Percentiles rank a stretch among this genome's conserved stretches.
phyloP scores from a whole-genome alignment of 2,888 invertebrate species.

The Aromia moschata region DNA sequence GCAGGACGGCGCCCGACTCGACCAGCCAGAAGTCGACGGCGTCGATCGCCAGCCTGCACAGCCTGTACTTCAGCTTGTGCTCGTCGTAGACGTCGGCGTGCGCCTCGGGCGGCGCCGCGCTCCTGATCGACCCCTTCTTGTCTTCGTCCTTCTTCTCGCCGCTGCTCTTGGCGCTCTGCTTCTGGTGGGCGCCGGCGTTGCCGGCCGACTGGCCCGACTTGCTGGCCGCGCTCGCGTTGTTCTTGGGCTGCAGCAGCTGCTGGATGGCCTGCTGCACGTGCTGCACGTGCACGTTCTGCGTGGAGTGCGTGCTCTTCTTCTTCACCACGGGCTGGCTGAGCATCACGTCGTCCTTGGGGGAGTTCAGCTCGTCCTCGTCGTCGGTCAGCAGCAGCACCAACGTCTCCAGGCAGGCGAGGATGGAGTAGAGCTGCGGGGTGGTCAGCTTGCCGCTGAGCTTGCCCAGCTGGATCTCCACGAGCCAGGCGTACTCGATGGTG shows the following conservation, averaged over 20 bases:
- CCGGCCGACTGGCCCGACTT: slow-evolving; percentile 39
- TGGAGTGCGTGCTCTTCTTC: slow-evolving; percentile 50
- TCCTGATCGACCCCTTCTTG: slow-evolving; percentile 47
- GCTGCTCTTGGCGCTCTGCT: slow-evolving; percentile 35
- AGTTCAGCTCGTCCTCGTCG: slow-evolving; percentile 88
- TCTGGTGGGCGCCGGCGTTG: slow-evolving; percentile 32
- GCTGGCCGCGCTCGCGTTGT: slow-evolving; percentile 40
- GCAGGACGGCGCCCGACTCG: slow-evolving; percentile 87
- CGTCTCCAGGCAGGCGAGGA: slow-evolving; percentile 89
- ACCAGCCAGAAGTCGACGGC: slow-evolving; percentile 90
- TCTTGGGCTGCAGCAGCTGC: slow-evolving; percentile 53
- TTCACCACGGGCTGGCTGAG: slow-evolving; percentile 69
- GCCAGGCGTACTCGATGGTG: slow-evolving; percentile 97
- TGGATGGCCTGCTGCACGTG: slow-evolving; percentile 54
- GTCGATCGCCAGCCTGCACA: slow-evolving; percentile 89
- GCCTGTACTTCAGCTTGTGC: slow-evolving; percentile 82
- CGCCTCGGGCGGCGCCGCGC: slow-evolving; percentile 38
- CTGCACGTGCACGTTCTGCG: slow-evolving; percentile 53
- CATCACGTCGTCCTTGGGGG: slow-evolving; percentile 78
- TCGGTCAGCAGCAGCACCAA: slow-evolving; percentile 86
- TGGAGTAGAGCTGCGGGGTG: slow-evolving; percentile 86
- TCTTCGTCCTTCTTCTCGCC: slow-evolving; percentile 43
- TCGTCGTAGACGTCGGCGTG: slow-evolving; percentile 49
- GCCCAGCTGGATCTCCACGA: slow-evolving; percentile 93
- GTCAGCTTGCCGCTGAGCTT: slow-evolving; percentile 92